phyloP scores from a whole-genome alignment of 2,888 invertebrate genomes.

The Petrolisthes manimaculis region DNA sequence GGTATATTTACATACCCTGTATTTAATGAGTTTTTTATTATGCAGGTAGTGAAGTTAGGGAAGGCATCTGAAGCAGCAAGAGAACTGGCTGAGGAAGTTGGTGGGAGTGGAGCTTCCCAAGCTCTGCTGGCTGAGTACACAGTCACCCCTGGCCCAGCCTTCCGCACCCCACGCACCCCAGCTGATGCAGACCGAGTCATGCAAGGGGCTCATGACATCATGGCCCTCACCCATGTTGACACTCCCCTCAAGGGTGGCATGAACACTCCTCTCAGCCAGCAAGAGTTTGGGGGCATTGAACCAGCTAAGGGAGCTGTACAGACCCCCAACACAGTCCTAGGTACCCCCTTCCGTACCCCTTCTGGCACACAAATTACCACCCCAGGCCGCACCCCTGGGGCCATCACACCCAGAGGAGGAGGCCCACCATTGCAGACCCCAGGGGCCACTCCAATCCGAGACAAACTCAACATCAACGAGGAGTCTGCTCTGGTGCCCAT shows the following conservation, averaged over 20 bases:
- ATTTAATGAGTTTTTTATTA: not conserved
- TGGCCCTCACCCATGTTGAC: slow-evolving; percentile 97
- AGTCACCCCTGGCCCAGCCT: slow-evolving; percentile 79
- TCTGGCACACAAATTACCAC: slow-evolving; percentile 49
- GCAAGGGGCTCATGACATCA: slow-evolving; percentile 98
- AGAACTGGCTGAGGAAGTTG: slow-evolving; percentile 88
- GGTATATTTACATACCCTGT: too few relatives aligned
- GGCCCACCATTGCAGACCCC: slow-evolving; percentile 67
- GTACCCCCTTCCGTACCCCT: slow-evolving; percentile 82
- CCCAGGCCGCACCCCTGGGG: slow-evolving; percentile 50
- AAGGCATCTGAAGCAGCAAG: slow-evolving; percentile 74
- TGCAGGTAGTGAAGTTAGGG: slow-evolving; percentile 86
- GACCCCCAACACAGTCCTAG: slow-evolving; percentile 91
- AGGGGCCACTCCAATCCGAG: slow-evolving; percentile 83
- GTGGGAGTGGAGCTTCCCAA: slow-evolving; percentile 84
- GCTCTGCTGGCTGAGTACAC: slow-evolving; percentile 92
- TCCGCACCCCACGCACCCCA: slow-evolving; percentile 91
- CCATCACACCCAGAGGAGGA: slow-evolving; percentile 41
- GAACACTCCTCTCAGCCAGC: slow-evolving; percentile 91
- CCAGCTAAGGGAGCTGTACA: slow-evolving; percentile 80
- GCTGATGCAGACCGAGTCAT: slow-evolving; percentile 70
- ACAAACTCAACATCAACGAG: slow-evolving; percentile 94
- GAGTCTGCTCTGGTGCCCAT: slow-evolving; percentile 80
- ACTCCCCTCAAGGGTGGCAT: slow-evolving; percentile 95
- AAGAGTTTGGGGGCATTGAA: slow-evolving; percentile 87